Conservation (phyloP, 1,140 invertebrate species). For the Epicauta chinensis region DNA sequence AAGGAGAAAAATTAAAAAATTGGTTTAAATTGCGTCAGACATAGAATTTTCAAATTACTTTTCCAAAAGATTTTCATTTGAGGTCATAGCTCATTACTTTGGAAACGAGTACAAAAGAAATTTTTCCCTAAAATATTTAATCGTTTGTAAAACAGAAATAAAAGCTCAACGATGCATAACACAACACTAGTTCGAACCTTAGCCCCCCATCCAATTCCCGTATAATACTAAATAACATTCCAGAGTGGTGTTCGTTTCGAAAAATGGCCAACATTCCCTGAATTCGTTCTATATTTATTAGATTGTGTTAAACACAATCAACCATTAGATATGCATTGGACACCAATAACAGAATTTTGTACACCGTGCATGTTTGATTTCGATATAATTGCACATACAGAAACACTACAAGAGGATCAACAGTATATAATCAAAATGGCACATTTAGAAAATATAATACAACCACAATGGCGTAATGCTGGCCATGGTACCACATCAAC, state of each 20-base stretch:
- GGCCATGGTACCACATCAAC: conserved; percentile 65
- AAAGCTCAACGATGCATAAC: no score
- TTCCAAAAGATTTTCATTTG: no score
- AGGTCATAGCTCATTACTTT: no score
- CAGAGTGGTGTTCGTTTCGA: conserved; percentile 33
- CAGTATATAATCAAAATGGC: conserved; percentile 72
- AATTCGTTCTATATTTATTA: conserved; percentile 69
- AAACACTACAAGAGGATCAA: conserved; percentile 82
- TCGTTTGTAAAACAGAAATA: no score
- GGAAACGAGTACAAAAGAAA: no score
- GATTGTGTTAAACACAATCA: conserved; percentile 56
- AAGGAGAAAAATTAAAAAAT: no score
- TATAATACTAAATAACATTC: no score
- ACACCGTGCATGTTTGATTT: conserved; percentile 85
- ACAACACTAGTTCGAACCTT: no score
- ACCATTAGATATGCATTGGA: conserved; percentile 86
- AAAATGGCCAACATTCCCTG: conserved; percentile 66
- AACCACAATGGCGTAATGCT: conserved; percentile 75
- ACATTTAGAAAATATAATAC: conserved; percentile 65
- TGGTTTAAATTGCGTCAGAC: no score
- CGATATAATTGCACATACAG: conserved; percentile 82
- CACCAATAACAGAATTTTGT: conserved; percentile 77
- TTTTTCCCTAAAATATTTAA: no score
- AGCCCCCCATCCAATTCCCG: no score
- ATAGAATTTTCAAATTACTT: no score